Conservation (phyloP, 2,888 invertebrate genomes). For the Ypsolopha scabrella region DNA sequence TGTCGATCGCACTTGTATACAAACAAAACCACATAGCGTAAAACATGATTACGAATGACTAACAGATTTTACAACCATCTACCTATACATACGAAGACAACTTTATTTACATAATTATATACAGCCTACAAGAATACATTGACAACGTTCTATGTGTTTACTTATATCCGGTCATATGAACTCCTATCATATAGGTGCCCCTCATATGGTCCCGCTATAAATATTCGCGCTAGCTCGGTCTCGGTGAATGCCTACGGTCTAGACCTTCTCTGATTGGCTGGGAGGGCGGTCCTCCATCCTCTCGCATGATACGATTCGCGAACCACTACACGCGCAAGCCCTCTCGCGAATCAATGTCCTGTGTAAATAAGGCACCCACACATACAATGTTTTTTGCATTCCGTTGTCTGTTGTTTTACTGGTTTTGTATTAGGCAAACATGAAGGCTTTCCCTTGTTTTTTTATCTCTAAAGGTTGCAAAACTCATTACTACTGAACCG, state of each 20-base stretch:
- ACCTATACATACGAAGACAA: not conserved
- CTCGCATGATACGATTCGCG: conserved; percentile 63
- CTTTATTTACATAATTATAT: not conserved
- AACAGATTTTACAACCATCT: not conserved
- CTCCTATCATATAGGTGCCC: conserved; percentile 1
- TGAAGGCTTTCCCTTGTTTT: conserved; percentile 10
- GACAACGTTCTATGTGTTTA: not conserved
- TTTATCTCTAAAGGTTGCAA: not conserved
- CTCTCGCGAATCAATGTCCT: conserved; percentile 44
- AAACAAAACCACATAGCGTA: too few species aligned
- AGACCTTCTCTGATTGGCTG: conserved; percentile 50
- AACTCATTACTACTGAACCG: too few species aligned
- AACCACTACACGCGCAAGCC: conserved; percentile 17
- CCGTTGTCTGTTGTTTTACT: not conserved
- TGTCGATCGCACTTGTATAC: too few species aligned
- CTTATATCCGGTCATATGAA: conserved; percentile 5
- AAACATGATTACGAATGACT: too few species aligned
- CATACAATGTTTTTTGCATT: conserved; percentile 15
- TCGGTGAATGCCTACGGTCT: conserved; percentile 31
- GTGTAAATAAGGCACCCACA: conserved; percentile 24
- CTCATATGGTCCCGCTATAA: conserved; percentile 30
- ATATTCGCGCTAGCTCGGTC: conserved; percentile 49
- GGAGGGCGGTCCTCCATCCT: conserved; percentile 67
- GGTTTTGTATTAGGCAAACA: conserved; percentile 28
- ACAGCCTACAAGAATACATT: not conserved